Conservation (phyloP, 2,113 vertebrate genomes). For the Datnioides undecimradiatus region DNA sequence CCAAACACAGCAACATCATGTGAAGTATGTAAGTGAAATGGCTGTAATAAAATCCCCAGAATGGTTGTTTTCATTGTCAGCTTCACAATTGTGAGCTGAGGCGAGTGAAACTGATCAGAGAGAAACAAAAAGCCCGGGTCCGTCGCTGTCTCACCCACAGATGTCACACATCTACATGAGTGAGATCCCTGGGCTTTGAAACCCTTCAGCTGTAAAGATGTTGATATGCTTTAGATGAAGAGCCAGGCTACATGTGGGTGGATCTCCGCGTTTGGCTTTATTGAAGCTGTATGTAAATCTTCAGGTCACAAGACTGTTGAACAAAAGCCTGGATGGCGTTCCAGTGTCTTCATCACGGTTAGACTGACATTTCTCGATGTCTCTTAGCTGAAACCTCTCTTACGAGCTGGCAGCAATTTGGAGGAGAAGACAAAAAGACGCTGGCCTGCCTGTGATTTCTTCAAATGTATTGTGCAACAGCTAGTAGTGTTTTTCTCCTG, state of each 20-base stretch:
- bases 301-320: constrained; percentile 66
- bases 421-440: constrained; percentile 30
- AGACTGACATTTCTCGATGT: constrained; percentile 58
- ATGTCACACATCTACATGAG: constrained; percentile 59
- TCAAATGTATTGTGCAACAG: constrained; percentile 24
- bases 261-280: constrained; percentile 41
- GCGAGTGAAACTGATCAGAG: constrained; percentile 54
- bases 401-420: constrained; percentile 55
- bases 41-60: constrained; percentile 13
- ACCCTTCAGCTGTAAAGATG: constrained; percentile 59
- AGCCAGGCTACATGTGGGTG: constrained; percentile 48
- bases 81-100: constrained; percentile 4
- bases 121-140: constrained; percentile 41
- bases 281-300: constrained; percentile 72
- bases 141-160: constrained; percentile 42
- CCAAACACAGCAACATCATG: background rate
- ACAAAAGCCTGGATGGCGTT: constrained; percentile 59
- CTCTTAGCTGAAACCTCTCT: constrained; percentile 42
- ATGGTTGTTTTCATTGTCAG: constrained; percentile 37
- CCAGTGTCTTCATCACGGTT: constrained; percentile 47
- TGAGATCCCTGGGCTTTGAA: constrained; percentile 61
- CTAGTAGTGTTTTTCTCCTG: constrained; percentile 35
- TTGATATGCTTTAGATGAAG: constrained; percentile 56
- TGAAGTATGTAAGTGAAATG: constrained; percentile 12
- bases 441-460: constrained; percentile 45